Percentiles rank a stretch among this genome's conserved stretches.
These are phyloP conservation scores for Eucidaris tribuloides DNA, from an alignment of 35 echinoderm and acorn worm genomes.

Conservation along the genomic window DNA sequence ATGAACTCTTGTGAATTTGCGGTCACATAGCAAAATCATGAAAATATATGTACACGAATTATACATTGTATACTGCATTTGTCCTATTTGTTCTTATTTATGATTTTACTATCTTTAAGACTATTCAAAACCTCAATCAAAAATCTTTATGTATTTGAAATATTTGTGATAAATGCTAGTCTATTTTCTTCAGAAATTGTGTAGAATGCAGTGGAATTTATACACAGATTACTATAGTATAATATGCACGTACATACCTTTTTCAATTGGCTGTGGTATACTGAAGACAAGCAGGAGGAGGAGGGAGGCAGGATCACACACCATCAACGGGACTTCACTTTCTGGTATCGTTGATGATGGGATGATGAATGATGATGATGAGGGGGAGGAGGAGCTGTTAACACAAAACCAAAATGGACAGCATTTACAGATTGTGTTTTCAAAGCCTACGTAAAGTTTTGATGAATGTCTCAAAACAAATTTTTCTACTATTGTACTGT, in stretches of 20 bases:
- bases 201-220: not conserved
- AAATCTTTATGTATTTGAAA: not conserved
- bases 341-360: not conserved
- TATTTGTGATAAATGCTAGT: not conserved
- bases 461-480: not conserved
- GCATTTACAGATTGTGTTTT: not conserved
- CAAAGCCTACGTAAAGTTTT: not conserved
- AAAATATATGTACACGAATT: too few relatives aligned
- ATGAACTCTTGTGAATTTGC: too few relatives aligned
- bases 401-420: not conserved
- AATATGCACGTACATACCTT: constrained; percentile 25
- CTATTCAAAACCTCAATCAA: not conserved
- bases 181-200: not conserved
- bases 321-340: constrained; percentile 45
- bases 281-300: constrained; percentile 59
- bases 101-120: too few relatives aligned
- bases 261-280: constrained; percentile 74
- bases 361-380: not conserved
- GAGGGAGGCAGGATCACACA: constrained; percentile 45
- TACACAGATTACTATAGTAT: not conserved
- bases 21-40: too few relatives aligned
- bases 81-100: too few relatives aligned
- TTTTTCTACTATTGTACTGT: not conserved
- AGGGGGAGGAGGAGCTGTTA: not conserved
- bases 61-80: too few relatives aligned